phyloP scores from a whole-genome alignment of 2,888 invertebrate genomes.

The Gnatocerus cornutus region DNA sequence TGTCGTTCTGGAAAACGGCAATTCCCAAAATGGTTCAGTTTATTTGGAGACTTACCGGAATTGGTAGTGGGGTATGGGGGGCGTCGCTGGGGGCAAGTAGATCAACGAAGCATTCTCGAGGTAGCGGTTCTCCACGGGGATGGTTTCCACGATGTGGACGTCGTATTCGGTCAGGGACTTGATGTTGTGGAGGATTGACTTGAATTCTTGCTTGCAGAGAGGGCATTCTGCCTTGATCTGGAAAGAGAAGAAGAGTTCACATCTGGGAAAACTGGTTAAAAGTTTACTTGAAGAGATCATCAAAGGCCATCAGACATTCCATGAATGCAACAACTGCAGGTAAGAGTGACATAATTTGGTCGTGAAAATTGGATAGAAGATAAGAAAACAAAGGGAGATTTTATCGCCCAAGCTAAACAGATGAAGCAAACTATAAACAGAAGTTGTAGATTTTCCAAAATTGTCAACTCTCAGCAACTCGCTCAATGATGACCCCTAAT shows the following conservation, averaged over 20 bases:
- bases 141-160: conserved; percentile 77
- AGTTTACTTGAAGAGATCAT: too few relatives aligned
- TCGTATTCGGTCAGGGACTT: conserved; percentile 91
- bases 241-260: conserved; percentile 62
- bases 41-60: conserved; percentile 63
- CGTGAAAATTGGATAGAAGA: too few relatives aligned
- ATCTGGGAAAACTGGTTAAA: too few relatives aligned
- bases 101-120: conserved; percentile 38
- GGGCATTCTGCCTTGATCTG: conserved; percentile 95
- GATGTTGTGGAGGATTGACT: conserved; percentile 94
- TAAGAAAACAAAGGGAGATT: too few relatives aligned
- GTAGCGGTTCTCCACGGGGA: conserved; percentile 58
- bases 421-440: too few relatives aligned
- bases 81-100: conserved; percentile 53
- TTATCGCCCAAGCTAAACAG: too few relatives aligned
- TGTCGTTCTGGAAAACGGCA: conserved; percentile 77
- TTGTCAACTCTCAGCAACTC: too few relatives aligned
- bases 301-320: too few relatives aligned
- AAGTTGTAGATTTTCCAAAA: too few relatives aligned
- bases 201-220: conserved; percentile 93
- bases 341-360: too few relatives aligned
- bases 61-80: conserved; percentile 67
- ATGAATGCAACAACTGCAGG: too few relatives aligned
- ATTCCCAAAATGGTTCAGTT: not conserved
- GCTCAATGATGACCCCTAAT: too few relatives aligned